Conservation (phyloP, 2,113 vertebrate species). For the Hydropotes inermis region DNA sequence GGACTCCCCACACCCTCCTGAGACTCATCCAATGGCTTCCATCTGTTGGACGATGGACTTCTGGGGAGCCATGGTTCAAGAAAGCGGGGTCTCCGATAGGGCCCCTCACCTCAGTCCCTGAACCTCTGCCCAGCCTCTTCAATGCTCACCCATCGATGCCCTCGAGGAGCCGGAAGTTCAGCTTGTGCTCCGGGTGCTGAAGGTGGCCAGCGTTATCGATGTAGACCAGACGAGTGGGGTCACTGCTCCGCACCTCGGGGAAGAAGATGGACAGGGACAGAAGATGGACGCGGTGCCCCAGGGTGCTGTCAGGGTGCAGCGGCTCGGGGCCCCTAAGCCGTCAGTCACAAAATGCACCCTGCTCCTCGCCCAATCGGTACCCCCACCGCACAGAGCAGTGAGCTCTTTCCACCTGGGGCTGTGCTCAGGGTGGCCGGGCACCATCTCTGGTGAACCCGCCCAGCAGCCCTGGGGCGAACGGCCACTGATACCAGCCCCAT, state of each 20-base stretch:
- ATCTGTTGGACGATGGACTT: not conserved
- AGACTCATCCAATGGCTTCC: not conserved
- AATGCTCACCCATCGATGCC: constrained; percentile 89
- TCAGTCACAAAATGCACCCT: not conserved
- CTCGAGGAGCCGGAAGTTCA: constrained; percentile 93
- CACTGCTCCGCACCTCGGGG: constrained; percentile 86
- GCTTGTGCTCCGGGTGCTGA: constrained; percentile 84
- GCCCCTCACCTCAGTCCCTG: not conserved
- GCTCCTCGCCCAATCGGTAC: not conserved
- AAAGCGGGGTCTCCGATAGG: not conserved
- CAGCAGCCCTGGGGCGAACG: not conserved
- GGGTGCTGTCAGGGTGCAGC: not conserved
- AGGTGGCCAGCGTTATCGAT: constrained; percentile 92
- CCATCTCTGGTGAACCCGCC: not conserved
- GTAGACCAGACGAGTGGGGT: constrained; percentile 89
- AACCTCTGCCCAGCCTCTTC: not conserved
- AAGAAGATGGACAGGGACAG: not conserved
- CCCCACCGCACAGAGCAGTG: not conserved
- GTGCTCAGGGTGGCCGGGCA: not conserved
- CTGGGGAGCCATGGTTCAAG: not conserved
- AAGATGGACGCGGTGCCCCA: not conserved
- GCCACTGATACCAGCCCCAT: not conserved
- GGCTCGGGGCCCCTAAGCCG: not conserved
- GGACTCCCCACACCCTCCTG: rapidly evolving
- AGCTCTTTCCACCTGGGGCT: rapidly evolving